phyloP scores from a whole-genome alignment of 2,888 invertebrate species.

The Hydroisotoma schaefferi region DNA sequence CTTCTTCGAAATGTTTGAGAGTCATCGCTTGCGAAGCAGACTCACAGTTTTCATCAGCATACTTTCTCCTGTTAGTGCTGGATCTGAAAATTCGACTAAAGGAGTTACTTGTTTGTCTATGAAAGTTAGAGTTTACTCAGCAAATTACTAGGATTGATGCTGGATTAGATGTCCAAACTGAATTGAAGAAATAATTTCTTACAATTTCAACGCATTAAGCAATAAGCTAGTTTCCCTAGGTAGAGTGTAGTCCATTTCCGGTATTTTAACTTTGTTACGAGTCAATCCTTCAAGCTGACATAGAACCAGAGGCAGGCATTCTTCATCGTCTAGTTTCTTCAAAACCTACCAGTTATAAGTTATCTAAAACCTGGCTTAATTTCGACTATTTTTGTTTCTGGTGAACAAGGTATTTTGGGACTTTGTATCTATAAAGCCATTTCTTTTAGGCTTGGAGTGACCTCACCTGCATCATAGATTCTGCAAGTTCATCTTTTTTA shows the following conservation, averaged over 20 bases:
- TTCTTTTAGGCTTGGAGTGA: too few species aligned
- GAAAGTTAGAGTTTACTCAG: too few species aligned
- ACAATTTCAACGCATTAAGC: slow-evolving; percentile 22
- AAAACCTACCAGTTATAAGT: slow-evolving; percentile 18
- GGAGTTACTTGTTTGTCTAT: too few species aligned
- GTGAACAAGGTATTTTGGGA: too few species aligned
- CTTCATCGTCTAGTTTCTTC: slow-evolving; percentile 30
- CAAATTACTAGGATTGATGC: too few species aligned
- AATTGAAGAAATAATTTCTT: too few species aligned
- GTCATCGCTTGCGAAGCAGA: too few species aligned
- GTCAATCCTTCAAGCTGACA: slow-evolving; percentile 27
- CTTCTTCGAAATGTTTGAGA: slow-evolving; percentile 29
- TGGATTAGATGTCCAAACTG: too few species aligned
- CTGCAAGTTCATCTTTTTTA: slow-evolving; percentile 14
- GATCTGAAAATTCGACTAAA: neutral
- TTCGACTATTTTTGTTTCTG: too few species aligned
- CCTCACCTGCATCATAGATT: slow-evolving; percentile 25
- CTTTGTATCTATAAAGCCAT: too few species aligned
- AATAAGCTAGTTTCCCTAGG: slow-evolving; percentile 16
- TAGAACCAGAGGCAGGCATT: slow-evolving; percentile 22
- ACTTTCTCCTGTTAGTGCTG: neutral
- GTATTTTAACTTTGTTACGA: neutral
- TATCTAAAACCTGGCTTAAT: neutral
- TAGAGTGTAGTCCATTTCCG: neutral
- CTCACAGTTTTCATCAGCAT: too few species aligned